Base-by-base conservation (phyloP, 2,888 invertebrate species). In the Nomada fucata region DNA sequence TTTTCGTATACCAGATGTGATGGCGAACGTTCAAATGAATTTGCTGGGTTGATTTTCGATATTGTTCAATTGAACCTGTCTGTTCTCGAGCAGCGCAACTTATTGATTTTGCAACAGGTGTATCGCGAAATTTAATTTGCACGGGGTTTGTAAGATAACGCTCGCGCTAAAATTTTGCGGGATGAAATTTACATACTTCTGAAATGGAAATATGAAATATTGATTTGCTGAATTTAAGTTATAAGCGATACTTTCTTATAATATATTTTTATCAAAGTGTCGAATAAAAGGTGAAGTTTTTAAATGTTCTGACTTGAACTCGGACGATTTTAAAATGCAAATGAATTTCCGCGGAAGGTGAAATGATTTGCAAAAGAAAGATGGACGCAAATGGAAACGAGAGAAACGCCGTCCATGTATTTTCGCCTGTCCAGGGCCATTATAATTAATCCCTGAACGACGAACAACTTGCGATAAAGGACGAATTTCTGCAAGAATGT, bases 401-500 rank as follows among this genome's bases (percentile, higher is more conserved):
- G 52, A 53, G 53, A 61, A 69, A 29, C 23, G 53, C 3, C 18
- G 55, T n/a, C 65, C 79, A 44, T 36, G 55, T 67, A 68, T 72
- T 79, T 57, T 72, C 36, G n/a, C 63, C 72, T 50, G 76, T 52
- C 50, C 73, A 61, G 67, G 81, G 50, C 80, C 74, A 61, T 75
- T 82, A 69, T 82, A 82, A 82, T 82, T 82, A 82, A 82, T 82
- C 82, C 82, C 80, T 18, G 23, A 71, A 76, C 75, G 81, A 26
- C 81, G 82, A 61, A 57, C 55, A 60, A 52, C 26, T 53, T 13
- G 65, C 36, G 50, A 53, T 53, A 69, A 67, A 72, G 55, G 59
- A 55, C 57, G 68, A 76, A 76, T 76, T 81, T 76, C 71, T 53
- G 36, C 65, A 59, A 82, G 71, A 68, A 82, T 82, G 76, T 82